Base-by-base conservation (phyloP, 1,140 invertebrate species). In the Drosophila ficusphila region DNA sequence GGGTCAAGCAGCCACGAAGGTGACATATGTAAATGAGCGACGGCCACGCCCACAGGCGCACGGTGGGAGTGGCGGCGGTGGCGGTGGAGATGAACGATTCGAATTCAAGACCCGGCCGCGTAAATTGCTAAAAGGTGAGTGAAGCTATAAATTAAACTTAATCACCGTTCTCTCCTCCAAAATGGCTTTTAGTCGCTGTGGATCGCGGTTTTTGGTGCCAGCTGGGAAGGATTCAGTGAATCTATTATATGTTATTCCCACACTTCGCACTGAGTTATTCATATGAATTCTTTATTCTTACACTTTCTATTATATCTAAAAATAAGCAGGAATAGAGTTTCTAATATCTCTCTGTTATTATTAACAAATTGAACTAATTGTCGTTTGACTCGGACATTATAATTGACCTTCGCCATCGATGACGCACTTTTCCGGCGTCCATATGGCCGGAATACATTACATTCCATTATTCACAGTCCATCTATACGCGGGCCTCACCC, bases 1-100 rank as follows among this genome's bases (percentile, higher is more conserved):
- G 47, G 49, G 49, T n/a, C 76, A 62, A 34, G 51, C 76, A 14
- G 92, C 93, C 12, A 82, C 93, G 8, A 92, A 93, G 52, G 77
- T 93, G 25, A 91, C 92, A 14, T 94, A 93, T 75, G 81, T 94
- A 4, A 94, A 94, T 78, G 94, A 94, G 61, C 93, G 93, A 71
- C 93, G 93, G 33, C 74, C 86, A 83, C 93, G 93, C 64, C 79
- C 79, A 19, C 76, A 86, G 46, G 65, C 77, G 31, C 61, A 62
- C 7, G 68, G 8, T 0, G 65, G 47, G 2, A 51, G 56, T 14
- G 58, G 27, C 25, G 47, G 38, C 2, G 73, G 31, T 0, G 60
- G 49, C 8, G 81, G 60, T 8, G 71, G 68, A 12, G 90, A 91
- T 31, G 88, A 90, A 27, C 75, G 90, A 4, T 89, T 91, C 36